Conservation (phyloP, 2,888 invertebrate species). For the Leucophenga montana region DNA sequence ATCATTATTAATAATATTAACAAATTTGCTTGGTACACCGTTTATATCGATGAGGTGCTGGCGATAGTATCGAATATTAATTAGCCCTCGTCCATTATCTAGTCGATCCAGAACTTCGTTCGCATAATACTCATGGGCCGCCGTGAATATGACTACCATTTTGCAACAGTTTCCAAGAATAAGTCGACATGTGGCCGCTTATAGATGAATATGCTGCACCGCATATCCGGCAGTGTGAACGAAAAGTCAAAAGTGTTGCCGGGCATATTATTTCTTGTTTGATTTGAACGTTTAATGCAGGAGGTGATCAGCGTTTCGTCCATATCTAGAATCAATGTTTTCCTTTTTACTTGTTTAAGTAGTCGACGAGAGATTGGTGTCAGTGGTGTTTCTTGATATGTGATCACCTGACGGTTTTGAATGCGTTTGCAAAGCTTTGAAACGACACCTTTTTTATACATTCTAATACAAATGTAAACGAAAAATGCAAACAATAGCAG, state of each 20-base stretch:
- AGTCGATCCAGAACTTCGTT: slow-evolving; percentile 37
- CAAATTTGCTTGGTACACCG: slow-evolving; percentile 34
- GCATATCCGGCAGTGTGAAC: slow-evolving; percentile 1
- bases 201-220: slow-evolving; percentile 33
- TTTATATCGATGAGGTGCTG: slow-evolving; percentile 37
- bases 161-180: slow-evolving; percentile 44
- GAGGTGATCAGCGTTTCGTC: slow-evolving; percentile 47
- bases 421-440: too few species aligned
- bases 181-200: slow-evolving; percentile 48
- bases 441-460: too few species aligned
- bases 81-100: slow-evolving; percentile 38
- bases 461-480: too few species aligned
- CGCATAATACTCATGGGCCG: slow-evolving; percentile 36
- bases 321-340: slow-evolving; percentile 50
- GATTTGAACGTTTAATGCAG: too few species aligned
- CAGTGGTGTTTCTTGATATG: not conserved
- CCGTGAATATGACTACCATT: slow-evolving; percentile 47
- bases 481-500: too few species aligned
- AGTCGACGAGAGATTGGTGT: slow-evolving; percentile 31
- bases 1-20: slow-evolving; percentile 26
- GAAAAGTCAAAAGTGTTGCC: slow-evolving; percentile 35
- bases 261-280: fast-evolving
- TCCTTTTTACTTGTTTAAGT: too few species aligned
- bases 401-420: too few species aligned
- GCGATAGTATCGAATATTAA: slow-evolving; percentile 39